Percentiles rank a stretch among this genome's conserved stretches.
These are phyloP conservation scores for Argya squamiceps DNA, from an alignment of 2,797 vertebrate genomes.

Conservation along the genomic window DNA sequence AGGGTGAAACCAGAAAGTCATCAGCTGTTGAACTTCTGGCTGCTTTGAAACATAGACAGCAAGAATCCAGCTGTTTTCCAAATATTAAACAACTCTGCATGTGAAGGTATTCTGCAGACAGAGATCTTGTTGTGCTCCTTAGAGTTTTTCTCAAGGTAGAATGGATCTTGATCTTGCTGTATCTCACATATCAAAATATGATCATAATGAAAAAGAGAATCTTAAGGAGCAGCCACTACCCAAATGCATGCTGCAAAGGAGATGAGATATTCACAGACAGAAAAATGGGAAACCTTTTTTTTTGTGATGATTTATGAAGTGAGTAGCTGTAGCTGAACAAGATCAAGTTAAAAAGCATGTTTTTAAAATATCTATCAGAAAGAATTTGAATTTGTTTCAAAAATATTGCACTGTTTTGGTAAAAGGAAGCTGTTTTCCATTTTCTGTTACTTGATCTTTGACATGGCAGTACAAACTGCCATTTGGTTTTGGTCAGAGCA, in stretches of 20 bases:
- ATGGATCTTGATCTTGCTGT: neutral
- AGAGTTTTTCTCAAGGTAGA: neutral
- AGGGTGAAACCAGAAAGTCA: neutral
- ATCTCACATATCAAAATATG: neutral
- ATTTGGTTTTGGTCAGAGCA: neutral
- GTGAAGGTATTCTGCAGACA: neutral
- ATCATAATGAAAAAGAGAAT: neutral
- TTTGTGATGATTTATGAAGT: neutral
- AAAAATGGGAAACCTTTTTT: neutral
- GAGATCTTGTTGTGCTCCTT: neutral
- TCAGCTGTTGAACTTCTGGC: neutral
- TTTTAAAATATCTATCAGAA: neutral
- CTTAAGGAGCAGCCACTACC: neutral
- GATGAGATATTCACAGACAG: neutral
- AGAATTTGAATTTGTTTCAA: neutral
- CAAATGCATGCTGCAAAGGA: neutral
- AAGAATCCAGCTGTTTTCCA: neutral
- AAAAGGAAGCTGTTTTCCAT: neutral
- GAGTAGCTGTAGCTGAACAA: neutral
- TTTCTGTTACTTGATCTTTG: conserved; percentile 32
- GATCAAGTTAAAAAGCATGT: neutral
- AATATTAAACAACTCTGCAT: neutral
- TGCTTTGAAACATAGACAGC: neutral
- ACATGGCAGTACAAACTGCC: neutral
- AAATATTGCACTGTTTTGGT: neutral